phyloP scores from a whole-genome alignment of 2,797 vertebrate species.

The Melanotaenia trifasciata region DNA sequence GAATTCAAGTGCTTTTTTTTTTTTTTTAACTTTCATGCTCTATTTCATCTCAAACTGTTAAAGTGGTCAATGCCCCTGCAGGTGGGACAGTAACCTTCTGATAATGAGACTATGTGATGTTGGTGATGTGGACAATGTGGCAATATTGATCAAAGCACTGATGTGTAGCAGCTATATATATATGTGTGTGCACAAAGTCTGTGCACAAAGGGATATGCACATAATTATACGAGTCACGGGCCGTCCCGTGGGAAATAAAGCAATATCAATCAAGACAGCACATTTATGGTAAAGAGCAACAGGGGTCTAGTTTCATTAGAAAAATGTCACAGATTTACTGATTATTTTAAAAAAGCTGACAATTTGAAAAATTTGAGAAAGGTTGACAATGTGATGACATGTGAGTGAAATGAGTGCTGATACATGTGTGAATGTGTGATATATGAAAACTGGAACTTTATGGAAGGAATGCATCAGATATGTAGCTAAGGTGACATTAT shows the following conservation, averaged over 20 bases:
- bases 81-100: slow-evolving; percentile 50
- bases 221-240: slow-evolving; percentile 55
- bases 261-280: slow-evolving; percentile 47
- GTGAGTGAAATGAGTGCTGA: slow-evolving; percentile 39
- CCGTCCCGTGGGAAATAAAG: slow-evolving; percentile 70
- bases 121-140: slow-evolving; percentile 41
- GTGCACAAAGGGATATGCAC: slow-evolving; percentile 45
- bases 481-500: slow-evolving; percentile 41
- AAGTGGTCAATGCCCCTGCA: slow-evolving; percentile 54
- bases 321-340: slow-evolving; percentile 18
- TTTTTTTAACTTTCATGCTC: slow-evolving; percentile 41
- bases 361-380: slow-evolving; percentile 39
- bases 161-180: slow-evolving; percentile 23
- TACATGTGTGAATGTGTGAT: slow-evolving; percentile 50
- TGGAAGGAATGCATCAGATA: slow-evolving; percentile 44
- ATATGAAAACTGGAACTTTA: slow-evolving; percentile 62
- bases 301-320: slow-evolving; percentile 24
- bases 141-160: slow-evolving; percentile 59
- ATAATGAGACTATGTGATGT: slow-evolving; percentile 37
- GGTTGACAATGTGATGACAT: slow-evolving; percentile 34
- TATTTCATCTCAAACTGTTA: slow-evolving; percentile 60
- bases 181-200: slow-evolving; percentile 29
- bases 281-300: slow-evolving; percentile 49
- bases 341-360: slow-evolving; percentile 14
- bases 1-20: slow-evolving; percentile 46